Base-by-base conservation (phyloP, 2,113 vertebrate species). In the Chamaea fasciata region DNA sequence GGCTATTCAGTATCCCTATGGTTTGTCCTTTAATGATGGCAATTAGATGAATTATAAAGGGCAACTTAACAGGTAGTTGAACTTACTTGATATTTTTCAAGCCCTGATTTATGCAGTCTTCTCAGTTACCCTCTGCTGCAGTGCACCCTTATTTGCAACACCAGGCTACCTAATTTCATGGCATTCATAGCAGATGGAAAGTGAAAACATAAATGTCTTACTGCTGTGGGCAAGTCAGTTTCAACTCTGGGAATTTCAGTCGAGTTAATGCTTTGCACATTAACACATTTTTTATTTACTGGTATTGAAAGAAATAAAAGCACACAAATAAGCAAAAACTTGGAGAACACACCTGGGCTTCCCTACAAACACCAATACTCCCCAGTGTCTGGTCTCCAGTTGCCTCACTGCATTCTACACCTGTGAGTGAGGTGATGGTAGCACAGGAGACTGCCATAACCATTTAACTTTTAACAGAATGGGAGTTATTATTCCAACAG, bases 361-460 rank as follows among this genome's bases (percentile, higher is more conserved):
- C 56, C 22, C 52, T 63, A 22, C 37, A 89, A 30, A 79, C 22
- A 55, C 30, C 13, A 55, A 9, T 77, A 19, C 64, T 73, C 37
- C 14, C 44, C 37, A 35, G 10, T 56, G 83, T 71, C 70, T 82
- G n/a, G 30, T 69, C 24, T 83, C 42, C 33, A 82, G 6, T 42
- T 1, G 1, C 30, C 27, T 70, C 3, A 4, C 22, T 1, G 1
- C 35, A n/a, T 0, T 4, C 7, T 37, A 60, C 23, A 67, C 8
- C n/a, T 75, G 14, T 75, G 9, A 47, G 31, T 27, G n/a, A 86
- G 14, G n/a, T 15, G 35, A 83, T 35, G 21, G 10, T 13, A 83
- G 14, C 1, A 4, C 71, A 71, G 28, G 31, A 85, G 23, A 59
- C 21, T 60, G 62, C 23, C 52, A 64, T 1, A 1, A 30, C 8